Evolutionary conservation across 2,888 invertebrate genomes (phyloP), one percentile per base, ranked within the genome.

Genomic region (Pyrochroa serraticornis): DNA sequence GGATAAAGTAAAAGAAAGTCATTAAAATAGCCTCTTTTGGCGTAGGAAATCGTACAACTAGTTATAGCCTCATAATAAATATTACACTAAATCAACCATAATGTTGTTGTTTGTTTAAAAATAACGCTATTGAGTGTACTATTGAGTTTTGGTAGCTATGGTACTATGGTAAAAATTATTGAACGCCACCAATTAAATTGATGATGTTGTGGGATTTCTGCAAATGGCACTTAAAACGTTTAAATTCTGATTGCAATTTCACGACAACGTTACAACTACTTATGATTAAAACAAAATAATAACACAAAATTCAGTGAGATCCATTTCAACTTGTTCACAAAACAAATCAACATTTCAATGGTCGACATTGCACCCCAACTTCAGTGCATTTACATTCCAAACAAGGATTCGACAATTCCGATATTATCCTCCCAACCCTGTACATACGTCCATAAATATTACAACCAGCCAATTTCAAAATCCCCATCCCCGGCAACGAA

Each of bases 381-480:
- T 92, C 91, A 36, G 93, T 92, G 80, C 94, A 94, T 79, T 89
- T 88, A 78, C 94, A 94, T 79, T 91, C 90, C 65, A 88, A 84
- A 78, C 94, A 94, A 8, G 89, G 86, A 54, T 87, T 87, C 5
- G 93, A 92, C 60, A 94, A 80, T 80, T 94, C 93, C 1, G 88
- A 84, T 68, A 94, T 93, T 65, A 92, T 89, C 70, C 88, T 83
- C 2, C 91, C 92, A 7, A 93, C 90, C 14, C 90, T 84, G 77
- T 93, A 93, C 90, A 93, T 93, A 63, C 89, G 84, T 5, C 94
- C 94, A 72, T 93, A 93, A 69, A 94, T 93, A 79, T 94, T 94
- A 75, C 94, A 94, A 0, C 93, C 93, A 7, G 92, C 92, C 60
- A 93, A 77, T 77, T 92, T 93, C 39, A 91, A 79, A 46, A 88